phyloP scores from a whole-genome alignment of 2,113 vertebrate genomes.

The Amblyornis subalaris region DNA sequence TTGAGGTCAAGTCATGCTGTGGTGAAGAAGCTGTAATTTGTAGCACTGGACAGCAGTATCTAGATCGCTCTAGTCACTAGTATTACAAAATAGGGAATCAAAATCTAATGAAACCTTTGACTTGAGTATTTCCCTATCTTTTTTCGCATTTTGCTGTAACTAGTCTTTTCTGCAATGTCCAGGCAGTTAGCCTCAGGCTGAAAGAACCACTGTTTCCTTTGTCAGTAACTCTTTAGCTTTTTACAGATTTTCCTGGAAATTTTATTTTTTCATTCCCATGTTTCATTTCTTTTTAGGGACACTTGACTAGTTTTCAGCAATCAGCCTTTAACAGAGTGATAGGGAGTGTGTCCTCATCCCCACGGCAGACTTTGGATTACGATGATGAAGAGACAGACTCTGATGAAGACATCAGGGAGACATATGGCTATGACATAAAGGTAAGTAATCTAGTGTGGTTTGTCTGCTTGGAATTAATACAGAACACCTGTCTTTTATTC shows the following conservation, averaged over 20 bases:
- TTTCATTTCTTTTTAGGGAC: slow-evolving; percentile 77
- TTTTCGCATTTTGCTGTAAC: neutral
- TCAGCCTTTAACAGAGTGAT: slow-evolving; percentile 88
- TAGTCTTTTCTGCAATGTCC: neutral
- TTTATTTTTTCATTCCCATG: neutral
- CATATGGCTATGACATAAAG: slow-evolving; percentile 93
- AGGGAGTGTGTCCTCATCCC: slow-evolving; percentile 83
- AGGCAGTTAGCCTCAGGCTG: neutral
- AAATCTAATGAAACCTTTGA: neutral
- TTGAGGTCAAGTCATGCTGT: neutral
- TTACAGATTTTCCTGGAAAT: neutral
- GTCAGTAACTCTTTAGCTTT: neutral
- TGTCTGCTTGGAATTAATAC: neutral
- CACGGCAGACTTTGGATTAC: slow-evolving; percentile 88
- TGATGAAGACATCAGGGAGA: slow-evolving; percentile 94
- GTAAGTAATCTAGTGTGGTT: slow-evolving; percentile 39
- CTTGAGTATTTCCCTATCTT: neutral
- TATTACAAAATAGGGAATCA: neutral
- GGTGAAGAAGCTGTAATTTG: neutral
- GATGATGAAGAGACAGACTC: slow-evolving; percentile 98
- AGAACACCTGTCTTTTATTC: neutral
- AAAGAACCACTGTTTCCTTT: neutral
- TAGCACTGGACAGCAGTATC: neutral
- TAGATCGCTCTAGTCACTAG: neutral
- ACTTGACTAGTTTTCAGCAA: slow-evolving; percentile 95